Evolutionary conservation across 1,140 invertebrate genomes (phyloP).

Genomic region (Wiebesia pumilae): DNA sequence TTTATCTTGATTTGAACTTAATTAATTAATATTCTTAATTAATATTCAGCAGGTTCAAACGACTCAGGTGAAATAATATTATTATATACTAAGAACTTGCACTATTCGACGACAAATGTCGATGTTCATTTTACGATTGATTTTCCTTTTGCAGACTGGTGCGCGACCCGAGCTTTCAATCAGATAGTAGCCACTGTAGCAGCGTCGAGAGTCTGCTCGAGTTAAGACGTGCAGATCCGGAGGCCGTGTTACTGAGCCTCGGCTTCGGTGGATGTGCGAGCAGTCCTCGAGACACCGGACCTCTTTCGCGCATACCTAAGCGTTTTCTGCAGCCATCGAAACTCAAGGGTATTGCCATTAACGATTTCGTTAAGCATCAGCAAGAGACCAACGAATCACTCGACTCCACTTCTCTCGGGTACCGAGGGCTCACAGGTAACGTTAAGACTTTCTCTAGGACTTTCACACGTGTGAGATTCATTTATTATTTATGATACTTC

Average conservation of each 20-base stretch:
- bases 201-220: slow-evolving; percentile 85
- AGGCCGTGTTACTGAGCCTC: slow-evolving; percentile 82
- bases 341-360: slow-evolving; percentile 78
- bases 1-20: too few species aligned
- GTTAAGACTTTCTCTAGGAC: neutral
- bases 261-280: slow-evolving; percentile 77
- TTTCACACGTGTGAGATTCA: neutral
- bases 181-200: slow-evolving; percentile 83
- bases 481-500: neutral
- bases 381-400: slow-evolving; percentile 77
- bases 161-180: slow-evolving; percentile 80
- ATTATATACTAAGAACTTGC: neutral
- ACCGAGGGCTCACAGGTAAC: slow-evolving; percentile 78
- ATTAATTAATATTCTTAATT: too few species aligned
- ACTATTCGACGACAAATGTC: neutral
- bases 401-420: slow-evolving; percentile 80
- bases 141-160: slow-evolving; percentile 60
- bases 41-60: too few species aligned
- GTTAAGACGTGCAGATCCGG: slow-evolving; percentile 83
- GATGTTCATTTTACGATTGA: neutral
- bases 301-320: slow-evolving; percentile 81
- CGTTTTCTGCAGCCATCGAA: slow-evolving; percentile 79
- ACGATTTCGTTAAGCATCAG: slow-evolving; percentile 78
- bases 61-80: too few species aligned
- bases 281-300: slow-evolving; percentile 74